Conservation (phyloP, 1,140 invertebrate genomes). For the Melipona quadrifasciata region DNA sequence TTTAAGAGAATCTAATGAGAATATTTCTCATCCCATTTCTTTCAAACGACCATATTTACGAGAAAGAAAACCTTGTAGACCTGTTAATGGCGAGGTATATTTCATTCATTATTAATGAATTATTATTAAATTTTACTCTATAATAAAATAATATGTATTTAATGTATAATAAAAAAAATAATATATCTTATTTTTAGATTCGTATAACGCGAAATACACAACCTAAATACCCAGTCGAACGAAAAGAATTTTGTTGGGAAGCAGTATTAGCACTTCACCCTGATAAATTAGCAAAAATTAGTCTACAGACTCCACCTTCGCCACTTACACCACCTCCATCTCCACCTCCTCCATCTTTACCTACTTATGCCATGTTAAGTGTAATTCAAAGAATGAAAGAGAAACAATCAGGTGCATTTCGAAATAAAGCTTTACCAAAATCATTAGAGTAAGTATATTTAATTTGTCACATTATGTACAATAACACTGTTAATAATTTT, state of each 20-base stretch:
- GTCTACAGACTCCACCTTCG: conserved; percentile 67
- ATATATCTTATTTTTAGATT: conserved; percentile 65
- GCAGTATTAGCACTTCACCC: conserved; percentile 78
- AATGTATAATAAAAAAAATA: conserved; percentile 4
- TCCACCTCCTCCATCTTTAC: conserved; percentile 73
- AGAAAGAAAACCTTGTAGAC: conserved; percentile 78
- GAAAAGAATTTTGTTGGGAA: conserved; percentile 78
- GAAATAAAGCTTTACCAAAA: conserved; percentile 66
- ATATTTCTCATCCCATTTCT: conserved; percentile 68
- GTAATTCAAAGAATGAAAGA: conserved; percentile 80
- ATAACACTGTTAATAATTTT: neutral
- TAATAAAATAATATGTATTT: conserved; percentile 14
- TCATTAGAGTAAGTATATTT: conserved; percentile 72
- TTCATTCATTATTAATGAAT: neutral
- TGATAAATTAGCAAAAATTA: conserved; percentile 80
- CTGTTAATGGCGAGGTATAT: conserved; percentile 78
- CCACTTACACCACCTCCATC: conserved; percentile 77
- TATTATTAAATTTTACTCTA: neutral
- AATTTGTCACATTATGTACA: conserved; percentile 20
- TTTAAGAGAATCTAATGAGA: conserved; percentile 75
- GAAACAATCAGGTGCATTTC: conserved; percentile 68
- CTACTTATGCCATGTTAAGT: conserved; percentile 83
- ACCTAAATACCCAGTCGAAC: conserved; percentile 58
- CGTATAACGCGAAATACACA: conserved; percentile 79
- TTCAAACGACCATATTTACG: conserved; percentile 73